Conservation (phyloP, 2,113 vertebrate species). For the Lepus americanus region DNA sequence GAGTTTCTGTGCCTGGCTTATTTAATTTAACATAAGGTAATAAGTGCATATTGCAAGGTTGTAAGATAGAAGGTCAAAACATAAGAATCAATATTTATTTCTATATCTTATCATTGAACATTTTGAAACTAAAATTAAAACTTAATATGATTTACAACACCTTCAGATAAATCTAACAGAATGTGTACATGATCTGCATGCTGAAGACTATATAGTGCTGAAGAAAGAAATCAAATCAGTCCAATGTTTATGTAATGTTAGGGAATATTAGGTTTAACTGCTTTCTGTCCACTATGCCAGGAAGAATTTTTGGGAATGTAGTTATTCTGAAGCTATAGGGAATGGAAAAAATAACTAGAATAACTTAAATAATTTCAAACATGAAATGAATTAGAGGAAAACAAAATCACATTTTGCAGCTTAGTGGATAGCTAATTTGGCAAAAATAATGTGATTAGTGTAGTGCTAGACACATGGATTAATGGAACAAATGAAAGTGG, state of each 20-base stretch:
- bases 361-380: neutral
- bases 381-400: neutral
- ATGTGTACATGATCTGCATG: no score
- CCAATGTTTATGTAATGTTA: neutral
- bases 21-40: neutral
- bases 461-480: neutral
- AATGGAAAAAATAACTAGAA: neutral
- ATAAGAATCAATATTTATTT: neutral
- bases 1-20: no score
- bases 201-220: neutral
- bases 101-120: neutral
- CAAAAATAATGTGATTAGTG: neutral
- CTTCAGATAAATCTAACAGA: neutral
- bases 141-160: neutral
- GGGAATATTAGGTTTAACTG: neutral
- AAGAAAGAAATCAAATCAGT: neutral
- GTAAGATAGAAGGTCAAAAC: neutral
- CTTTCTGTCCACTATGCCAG: neutral
- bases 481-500: neutral
- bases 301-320: neutral
- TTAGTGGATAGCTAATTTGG: neutral
- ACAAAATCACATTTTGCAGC: neutral
- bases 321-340: neutral
- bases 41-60: neutral
- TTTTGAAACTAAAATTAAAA: neutral